Percentiles rank a stretch among this genome's conserved stretches.
Conservation (phyloP, 2,797 vertebrate species). For the Hipposideros larvatus region DNA sequence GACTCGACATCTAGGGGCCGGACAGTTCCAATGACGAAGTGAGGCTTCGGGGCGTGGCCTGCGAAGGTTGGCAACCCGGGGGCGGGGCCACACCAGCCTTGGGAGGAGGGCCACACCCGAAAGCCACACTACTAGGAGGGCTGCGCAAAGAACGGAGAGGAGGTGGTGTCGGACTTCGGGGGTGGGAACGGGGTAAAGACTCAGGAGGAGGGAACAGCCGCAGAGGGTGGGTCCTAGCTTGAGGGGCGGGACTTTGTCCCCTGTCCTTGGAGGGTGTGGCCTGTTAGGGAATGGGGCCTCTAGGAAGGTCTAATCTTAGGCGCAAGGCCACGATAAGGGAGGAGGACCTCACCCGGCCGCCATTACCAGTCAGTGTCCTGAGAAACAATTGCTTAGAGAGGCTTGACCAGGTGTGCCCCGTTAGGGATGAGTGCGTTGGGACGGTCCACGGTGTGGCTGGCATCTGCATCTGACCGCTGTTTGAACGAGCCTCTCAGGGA, state of each 20-base stretch:
- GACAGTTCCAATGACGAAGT: fast-evolving
- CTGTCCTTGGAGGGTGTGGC: not conserved
- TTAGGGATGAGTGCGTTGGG: fast-evolving
- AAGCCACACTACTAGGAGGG: fast-evolving
- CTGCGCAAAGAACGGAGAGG: fast-evolving
- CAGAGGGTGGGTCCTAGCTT: not conserved
- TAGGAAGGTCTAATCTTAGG: not conserved
- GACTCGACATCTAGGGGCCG: too few relatives aligned
- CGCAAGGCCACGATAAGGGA: not conserved
- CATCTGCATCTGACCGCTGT: fast-evolving
- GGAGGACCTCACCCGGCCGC: not conserved
- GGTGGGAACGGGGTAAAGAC: not conserved
- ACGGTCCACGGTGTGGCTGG: fast-evolving
- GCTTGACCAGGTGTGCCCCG: fast-evolving
- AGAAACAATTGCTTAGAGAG: not conserved
- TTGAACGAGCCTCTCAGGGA: fast-evolving
- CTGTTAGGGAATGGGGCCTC: not conserved
- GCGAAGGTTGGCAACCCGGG: fast-evolving
- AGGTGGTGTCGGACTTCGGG: fast-evolving
- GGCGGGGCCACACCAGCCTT: not conserved
- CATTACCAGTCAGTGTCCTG: not conserved
- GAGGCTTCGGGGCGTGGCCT: not conserved
- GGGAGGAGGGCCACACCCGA: not conserved
- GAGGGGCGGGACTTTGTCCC: not conserved
- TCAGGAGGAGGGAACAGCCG: not conserved